Conservation (phyloP, 1,140 invertebrate species). For the Drosophila guanche region DNA sequence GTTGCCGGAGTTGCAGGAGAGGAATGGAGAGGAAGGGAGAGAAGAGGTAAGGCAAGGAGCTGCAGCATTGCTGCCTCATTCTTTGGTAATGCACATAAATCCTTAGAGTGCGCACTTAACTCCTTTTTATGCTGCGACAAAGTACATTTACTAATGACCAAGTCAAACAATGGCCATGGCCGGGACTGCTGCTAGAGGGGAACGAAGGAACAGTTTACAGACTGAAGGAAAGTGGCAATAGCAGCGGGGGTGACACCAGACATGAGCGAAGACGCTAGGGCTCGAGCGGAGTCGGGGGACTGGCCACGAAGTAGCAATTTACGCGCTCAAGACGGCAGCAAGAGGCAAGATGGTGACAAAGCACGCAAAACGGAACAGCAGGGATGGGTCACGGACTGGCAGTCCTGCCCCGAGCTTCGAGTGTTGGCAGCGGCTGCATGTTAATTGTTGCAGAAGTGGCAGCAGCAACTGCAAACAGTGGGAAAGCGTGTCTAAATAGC, state of each 20-base stretch:
- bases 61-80: conserved; percentile 23
- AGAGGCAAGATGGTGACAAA: conserved; percentile 71
- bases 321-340: conserved; percentile 68
- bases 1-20: conserved; percentile 22
- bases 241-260: conserved; percentile 7
- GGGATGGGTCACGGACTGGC: conserved; percentile 11
- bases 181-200: conserved; percentile 20
- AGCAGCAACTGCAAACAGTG: conserved; percentile 64
- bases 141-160: conserved; percentile 82
- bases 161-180: conserved; percentile 72
- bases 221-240: conserved; percentile 57
- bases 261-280: too few relatives aligned
- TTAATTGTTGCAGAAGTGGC: conserved; percentile 66
- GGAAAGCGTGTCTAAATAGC: conserved; percentile 75
- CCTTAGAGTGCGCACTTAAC: conserved; percentile 80
- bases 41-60: too few relatives aligned
- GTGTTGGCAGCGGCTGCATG: conserved; percentile 69
- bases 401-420: conserved; percentile 39
- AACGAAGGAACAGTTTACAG: neutral
- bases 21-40: too few relatives aligned
- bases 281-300: neutral
- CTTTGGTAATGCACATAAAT: conserved; percentile 57
- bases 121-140: conserved; percentile 80
- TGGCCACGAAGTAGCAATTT: conserved; percentile 76
- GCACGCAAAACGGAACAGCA: conserved; percentile 63